phyloP scores from a whole-genome alignment of 2,888 invertebrate genomes.

The Diarsia mendica region DNA sequence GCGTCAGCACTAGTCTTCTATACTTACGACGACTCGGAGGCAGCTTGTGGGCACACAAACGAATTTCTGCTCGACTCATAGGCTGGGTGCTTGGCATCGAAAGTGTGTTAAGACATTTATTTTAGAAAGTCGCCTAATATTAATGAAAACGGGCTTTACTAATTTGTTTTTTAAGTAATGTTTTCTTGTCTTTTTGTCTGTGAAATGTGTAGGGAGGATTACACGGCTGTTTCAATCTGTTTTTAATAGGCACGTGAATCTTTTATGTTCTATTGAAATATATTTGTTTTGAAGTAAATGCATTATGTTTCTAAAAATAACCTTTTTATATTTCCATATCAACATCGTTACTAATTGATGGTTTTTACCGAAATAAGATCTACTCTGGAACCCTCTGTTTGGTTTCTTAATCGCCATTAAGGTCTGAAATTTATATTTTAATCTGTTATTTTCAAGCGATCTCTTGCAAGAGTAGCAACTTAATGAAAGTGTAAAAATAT shows the following conservation, averaged over 20 bases:
- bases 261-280: not conserved
- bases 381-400: not conserved
- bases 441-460: not conserved
- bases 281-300: not conserved
- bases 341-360: not conserved
- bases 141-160: not conserved
- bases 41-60: too few relatives aligned
- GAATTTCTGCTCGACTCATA: too few relatives aligned
- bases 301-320: not conserved
- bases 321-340: too few relatives aligned
- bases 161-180: not conserved
- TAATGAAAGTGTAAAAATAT: not conserved
- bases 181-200: not conserved
- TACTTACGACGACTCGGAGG: too few relatives aligned
- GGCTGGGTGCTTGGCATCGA: too few relatives aligned
- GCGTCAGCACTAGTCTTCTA: too few relatives aligned
- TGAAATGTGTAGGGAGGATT: slow-evolving; percentile 30
- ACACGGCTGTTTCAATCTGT: slow-evolving; percentile 17
- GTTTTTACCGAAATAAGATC: not conserved
- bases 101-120: not conserved
- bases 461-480: not conserved
- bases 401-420: not conserved
- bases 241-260: not conserved
- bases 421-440: not conserved
- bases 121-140: not conserved